Percentiles rank a stretch among this genome's conserved stretches.
phyloP scores from a whole-genome alignment of 2,888 invertebrate species.

The Drosophila niveifrons region DNA sequence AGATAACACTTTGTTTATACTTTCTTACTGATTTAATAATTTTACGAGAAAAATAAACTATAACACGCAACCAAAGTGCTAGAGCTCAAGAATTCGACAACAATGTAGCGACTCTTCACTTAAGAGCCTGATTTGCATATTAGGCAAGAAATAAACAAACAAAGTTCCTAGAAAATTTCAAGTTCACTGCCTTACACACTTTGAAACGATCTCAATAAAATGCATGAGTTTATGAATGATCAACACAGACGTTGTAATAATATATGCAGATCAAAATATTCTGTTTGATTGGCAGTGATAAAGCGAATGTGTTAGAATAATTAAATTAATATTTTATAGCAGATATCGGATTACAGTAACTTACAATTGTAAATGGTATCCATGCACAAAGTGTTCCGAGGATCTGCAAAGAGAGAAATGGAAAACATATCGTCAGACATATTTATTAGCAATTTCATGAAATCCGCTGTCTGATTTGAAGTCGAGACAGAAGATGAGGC shows the following conservation, averaged over 20 bases:
- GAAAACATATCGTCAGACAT: slow-evolving; percentile 21
- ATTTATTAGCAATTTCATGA: not conserved
- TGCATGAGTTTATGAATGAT: not conserved
- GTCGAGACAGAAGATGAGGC: slow-evolving; percentile 27
- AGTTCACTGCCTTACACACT: not conserved
- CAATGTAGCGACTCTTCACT: not conserved
- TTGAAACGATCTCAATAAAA: not conserved
- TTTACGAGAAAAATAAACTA: not conserved
- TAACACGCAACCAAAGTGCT: not conserved
- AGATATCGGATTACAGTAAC: slow-evolving; percentile 15
- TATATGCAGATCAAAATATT: not conserved
- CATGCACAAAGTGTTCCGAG: slow-evolving; percentile 34
- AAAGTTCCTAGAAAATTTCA: slow-evolving; percentile 1
- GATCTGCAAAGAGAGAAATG: slow-evolving; percentile 49
- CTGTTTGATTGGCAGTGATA: not conserved
- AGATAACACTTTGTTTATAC: not conserved
- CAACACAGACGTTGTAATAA: not conserved
- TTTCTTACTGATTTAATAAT: not conserved
- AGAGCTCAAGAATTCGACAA: not conserved
- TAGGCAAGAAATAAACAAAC: not conserved
- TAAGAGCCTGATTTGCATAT: slow-evolving; percentile 4
- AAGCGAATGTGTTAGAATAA: not conserved
- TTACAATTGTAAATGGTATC: slow-evolving; percentile 59
- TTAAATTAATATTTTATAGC: not conserved
- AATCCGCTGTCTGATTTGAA: slow-evolving; percentile 18